These are phyloP conservation scores for Deroplatys truncata DNA, from an alignment of 2,888 invertebrate species.

Conservation along the genomic window DNA sequence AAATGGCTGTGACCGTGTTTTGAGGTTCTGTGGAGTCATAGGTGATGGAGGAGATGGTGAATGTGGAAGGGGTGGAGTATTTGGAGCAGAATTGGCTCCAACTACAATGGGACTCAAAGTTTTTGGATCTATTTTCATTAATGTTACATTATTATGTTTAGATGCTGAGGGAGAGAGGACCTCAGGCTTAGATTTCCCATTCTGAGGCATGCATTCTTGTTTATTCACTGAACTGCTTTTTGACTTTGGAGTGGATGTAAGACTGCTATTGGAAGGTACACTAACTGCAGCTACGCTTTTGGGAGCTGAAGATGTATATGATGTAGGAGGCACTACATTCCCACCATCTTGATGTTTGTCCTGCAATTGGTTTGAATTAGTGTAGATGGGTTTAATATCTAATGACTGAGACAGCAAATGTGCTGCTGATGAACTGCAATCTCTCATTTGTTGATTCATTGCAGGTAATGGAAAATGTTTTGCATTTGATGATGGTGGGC, in stretches of 20 bases:
- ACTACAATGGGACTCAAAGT: conserved; percentile 52
- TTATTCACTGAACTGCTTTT: neutral
- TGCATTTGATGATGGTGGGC: neutral
- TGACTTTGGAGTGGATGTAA: neutral
- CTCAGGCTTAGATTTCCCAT: neutral
- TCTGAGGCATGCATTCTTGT: neutral
- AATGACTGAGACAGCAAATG: neutral
- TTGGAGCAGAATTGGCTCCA: neutral
- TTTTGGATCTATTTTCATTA: conserved; percentile 56
- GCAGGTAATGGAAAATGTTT: neutral
- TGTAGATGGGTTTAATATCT: neutral
- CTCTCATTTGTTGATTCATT: neutral
- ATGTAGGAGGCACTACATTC: neutral
- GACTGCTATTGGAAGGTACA: neutral
- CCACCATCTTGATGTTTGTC: neutral
- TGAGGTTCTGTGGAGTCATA: neutral
- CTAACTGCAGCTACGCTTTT: neutral
- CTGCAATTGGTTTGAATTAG: neutral
- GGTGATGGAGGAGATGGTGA: neutral
- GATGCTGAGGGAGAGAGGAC: neutral
- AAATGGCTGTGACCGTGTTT: neutral
- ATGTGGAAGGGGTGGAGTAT: neutral
- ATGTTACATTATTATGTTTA: conserved; percentile 21
- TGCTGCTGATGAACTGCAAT: neutral
- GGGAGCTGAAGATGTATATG: neutral